Conservation (phyloP, 2,797 vertebrate genomes). For the Amniataba percoides region DNA sequence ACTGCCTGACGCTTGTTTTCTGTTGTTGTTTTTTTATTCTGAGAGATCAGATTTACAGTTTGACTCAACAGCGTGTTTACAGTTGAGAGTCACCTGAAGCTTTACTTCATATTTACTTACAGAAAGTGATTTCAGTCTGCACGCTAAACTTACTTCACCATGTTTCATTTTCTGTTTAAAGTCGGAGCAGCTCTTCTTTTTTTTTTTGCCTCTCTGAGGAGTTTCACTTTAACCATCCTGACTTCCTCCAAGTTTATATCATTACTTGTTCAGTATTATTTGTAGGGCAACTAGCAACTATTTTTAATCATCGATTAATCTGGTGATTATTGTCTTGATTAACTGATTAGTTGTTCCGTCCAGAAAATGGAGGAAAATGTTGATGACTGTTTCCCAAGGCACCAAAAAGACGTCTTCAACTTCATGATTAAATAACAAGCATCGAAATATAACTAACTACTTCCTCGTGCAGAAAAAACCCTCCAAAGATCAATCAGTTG, state of each 20-base stretch:
- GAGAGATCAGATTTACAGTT: constrained; percentile 31
- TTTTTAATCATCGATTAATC: no score
- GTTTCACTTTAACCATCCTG: neutral
- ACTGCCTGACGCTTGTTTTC: constrained; percentile 17
- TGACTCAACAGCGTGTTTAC: constrained; percentile 26
- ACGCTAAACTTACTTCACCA: neutral
- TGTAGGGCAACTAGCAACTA: no score
- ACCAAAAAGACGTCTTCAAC: no score
- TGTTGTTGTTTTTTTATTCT: neutral
- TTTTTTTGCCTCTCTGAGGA: neutral
- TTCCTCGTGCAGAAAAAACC: neutral
- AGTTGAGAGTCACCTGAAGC: constrained; percentile 5
- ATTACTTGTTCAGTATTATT: no score
- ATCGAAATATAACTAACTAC: neutral
- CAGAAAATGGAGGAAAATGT: no score
- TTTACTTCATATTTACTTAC: neutral
- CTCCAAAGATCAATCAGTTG: neutral
- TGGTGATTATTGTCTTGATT: no score
- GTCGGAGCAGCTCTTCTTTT: neutral
- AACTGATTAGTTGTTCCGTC: no score
- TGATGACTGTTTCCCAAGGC: no score
- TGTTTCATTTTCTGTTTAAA: neutral
- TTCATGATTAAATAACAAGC: neutral
- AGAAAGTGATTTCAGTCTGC: neutral
- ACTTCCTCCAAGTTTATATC: neutral